Conservation (phyloP, 2,113 vertebrate species). For the Penelope pileata region DNA sequence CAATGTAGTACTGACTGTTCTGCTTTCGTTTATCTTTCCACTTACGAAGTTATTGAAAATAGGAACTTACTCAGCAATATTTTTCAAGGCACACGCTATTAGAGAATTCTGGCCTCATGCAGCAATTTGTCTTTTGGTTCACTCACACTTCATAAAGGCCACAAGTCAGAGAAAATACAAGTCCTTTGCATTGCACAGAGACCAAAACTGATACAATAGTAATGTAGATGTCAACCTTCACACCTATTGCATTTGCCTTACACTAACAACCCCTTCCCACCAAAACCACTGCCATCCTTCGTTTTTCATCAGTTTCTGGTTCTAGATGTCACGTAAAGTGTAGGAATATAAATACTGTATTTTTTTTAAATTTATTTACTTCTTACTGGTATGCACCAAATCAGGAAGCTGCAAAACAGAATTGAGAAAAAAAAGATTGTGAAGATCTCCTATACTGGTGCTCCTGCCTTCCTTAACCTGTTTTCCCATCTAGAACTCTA, state of each 20-base stretch:
- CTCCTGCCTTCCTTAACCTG: background rate
- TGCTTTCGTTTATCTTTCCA: background rate
- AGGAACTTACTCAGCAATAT: background rate
- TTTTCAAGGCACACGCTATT: conserved; percentile 16
- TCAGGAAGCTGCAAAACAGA: background rate
- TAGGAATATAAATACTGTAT: background rate
- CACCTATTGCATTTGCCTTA: background rate
- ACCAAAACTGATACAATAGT: background rate
- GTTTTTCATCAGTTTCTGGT: background rate
- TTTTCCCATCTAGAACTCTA: background rate
- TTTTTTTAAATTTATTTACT: background rate
- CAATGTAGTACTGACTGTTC: background rate
- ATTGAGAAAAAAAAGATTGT: background rate
- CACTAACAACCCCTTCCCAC: background rate
- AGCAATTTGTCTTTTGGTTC: conserved; percentile 34
- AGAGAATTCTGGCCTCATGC: background rate
- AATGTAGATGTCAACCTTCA: background rate
- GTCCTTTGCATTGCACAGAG: background rate
- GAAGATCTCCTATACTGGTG: background rate
- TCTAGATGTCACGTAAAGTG: background rate
- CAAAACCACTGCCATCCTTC: background rate
- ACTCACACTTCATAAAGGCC: conserved; percentile 12
- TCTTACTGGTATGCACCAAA: background rate
- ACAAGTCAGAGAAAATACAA: background rate
- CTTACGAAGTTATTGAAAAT: background rate